Evolutionary conservation across 1,140 invertebrate species (phyloP).

Genomic region (Sinonovacula constricta): DNA sequence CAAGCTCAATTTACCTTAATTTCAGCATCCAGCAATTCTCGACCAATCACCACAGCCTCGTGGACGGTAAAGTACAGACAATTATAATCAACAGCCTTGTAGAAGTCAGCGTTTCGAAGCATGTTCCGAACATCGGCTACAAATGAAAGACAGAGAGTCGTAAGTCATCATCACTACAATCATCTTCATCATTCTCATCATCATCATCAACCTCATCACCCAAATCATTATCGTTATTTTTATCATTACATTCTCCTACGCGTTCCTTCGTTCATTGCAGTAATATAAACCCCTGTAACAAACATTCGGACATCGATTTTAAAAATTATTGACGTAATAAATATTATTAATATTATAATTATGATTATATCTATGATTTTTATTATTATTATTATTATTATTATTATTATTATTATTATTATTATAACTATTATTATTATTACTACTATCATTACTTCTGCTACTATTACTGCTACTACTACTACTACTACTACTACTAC

Average conservation of each 20-base stretch:
- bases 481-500: too few species aligned
- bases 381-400: too few species aligned
- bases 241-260: too few species aligned
- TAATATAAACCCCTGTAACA: background rate
- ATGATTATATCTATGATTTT: too few species aligned
- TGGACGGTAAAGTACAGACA: conserved; percentile 72
- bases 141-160: conserved; percentile 27
- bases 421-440: too few species aligned
- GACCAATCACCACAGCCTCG: conserved; percentile 71
- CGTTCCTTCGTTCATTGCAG: background rate
- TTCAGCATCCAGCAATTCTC: conserved; percentile 54
- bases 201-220: background rate
- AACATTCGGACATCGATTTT: background rate
- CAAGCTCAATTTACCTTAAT: conserved; percentile 50
- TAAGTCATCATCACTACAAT: too few species aligned
- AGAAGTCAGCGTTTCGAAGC: conserved; percentile 72
- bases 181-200: background rate
- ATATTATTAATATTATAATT: background rate
- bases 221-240: background rate
- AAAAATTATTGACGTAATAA: background rate
- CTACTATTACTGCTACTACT: too few species aligned
- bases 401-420: too few species aligned
- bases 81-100: conserved; percentile 63
- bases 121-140: conserved; percentile 69
- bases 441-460: too few species aligned